Conservation (phyloP, 2,113 vertebrate species). For the Xyliphius kryptos region DNA sequence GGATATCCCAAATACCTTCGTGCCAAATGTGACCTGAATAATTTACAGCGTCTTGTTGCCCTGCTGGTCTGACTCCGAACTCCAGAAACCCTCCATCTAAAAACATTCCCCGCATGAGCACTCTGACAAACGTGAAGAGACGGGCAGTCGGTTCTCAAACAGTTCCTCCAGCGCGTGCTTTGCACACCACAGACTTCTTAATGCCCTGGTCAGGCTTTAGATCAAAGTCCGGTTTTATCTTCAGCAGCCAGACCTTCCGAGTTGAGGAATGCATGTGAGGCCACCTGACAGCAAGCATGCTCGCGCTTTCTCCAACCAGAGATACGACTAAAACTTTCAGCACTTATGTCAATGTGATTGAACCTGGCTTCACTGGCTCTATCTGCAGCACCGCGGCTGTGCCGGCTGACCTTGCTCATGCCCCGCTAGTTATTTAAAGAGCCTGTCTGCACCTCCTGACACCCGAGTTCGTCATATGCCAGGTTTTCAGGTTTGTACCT, state of each 20-base stretch:
- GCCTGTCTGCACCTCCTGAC: neutral
- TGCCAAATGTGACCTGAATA: too few species aligned
- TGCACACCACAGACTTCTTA: slow-evolving; percentile 22
- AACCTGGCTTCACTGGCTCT: neutral
- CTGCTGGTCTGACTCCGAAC: neutral
- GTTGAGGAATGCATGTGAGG: neutral
- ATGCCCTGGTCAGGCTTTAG: slow-evolving; percentile 20
- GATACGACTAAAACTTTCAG: slow-evolving; percentile 16
- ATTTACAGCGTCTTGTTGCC: neutral
- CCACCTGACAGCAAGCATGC: slow-evolving; percentile 15
- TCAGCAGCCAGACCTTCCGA: slow-evolving; percentile 25
- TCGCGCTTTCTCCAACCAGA: slow-evolving; percentile 16
- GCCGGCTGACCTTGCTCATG: slow-evolving; percentile 17
- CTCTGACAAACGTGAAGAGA: slow-evolving; percentile 8
- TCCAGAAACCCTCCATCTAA: neutral
- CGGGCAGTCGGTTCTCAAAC: slow-evolving; percentile 8
- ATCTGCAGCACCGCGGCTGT: slow-evolving; percentile 5
- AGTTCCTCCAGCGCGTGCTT: slow-evolving; percentile 4
- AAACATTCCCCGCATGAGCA: slow-evolving; percentile 7
- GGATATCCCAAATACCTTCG: too few species aligned
- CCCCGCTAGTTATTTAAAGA: slow-evolving; percentile 30
- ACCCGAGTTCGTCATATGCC: neutral
- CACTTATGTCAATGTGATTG: slow-evolving; percentile 18
- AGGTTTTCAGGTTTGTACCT: neutral
- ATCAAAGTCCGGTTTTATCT: slow-evolving; percentile 39